Percentiles rank a stretch among this genome's conserved stretches.
These are phyloP conservation scores for Dermochelys coriacea DNA, from an alignment of 2,797 vertebrate genomes.

Conservation along the genomic window DNA sequence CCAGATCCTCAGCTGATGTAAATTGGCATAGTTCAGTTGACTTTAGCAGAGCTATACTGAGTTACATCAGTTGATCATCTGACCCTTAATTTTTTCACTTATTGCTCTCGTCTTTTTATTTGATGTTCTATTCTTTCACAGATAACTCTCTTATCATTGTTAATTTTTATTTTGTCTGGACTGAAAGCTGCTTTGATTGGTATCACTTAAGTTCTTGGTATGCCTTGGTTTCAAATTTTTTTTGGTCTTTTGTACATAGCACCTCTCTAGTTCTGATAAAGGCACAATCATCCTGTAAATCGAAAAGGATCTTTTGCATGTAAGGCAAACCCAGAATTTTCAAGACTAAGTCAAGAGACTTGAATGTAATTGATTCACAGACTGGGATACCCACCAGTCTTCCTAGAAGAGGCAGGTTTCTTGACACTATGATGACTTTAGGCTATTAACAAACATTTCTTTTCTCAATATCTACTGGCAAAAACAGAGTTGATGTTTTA, in stretches of 20 bases:
- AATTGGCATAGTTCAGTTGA: not conserved
- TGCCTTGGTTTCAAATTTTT: not conserved
- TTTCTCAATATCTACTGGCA: not conserved
- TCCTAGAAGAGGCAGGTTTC: not conserved
- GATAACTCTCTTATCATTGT: slow-evolving; percentile 24
- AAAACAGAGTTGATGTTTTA: not conserved
- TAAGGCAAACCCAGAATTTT: not conserved
- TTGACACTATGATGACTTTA: not conserved
- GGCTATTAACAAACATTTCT: slow-evolving; percentile 15
- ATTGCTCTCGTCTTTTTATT: not conserved
- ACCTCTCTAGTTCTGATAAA: not conserved
- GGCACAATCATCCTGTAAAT: not conserved
- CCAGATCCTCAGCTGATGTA: not conserved
- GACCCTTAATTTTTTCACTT: not conserved
- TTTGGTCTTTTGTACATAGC: not conserved
- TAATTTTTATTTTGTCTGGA: slow-evolving; percentile 16
- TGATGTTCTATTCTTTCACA: slow-evolving; percentile 51
- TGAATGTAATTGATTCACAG: not conserved
- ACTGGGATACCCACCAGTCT: not conserved
- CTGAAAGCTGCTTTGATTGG: slow-evolving; percentile 18
- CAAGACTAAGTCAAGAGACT: not conserved
- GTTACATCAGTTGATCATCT: not conserved
- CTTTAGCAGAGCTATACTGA: not conserved
- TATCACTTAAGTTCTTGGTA: slow-evolving; percentile 27
- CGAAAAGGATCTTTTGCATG: not conserved